Evolutionary conservation across 2,888 invertebrate genomes (phyloP).

Genomic region (Emesis furor): DNA sequence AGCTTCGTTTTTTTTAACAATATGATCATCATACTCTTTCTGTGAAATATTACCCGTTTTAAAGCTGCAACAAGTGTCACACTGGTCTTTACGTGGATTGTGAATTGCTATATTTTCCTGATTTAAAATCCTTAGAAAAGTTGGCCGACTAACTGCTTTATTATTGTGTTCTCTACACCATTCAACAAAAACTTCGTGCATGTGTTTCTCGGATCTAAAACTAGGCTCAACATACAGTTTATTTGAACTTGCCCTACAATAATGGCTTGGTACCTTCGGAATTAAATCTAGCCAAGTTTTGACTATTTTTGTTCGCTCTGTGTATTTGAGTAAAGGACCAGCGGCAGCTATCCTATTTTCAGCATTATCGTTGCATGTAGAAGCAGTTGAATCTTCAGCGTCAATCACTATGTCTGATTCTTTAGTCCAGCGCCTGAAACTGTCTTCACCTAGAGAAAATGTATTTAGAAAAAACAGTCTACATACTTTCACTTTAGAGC

Average conservation of each 20-base stretch:
- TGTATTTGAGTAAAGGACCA: constrained; percentile 15
- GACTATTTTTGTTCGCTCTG: background rate
- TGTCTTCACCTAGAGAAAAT: constrained; percentile 35
- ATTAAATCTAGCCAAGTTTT: constrained; percentile 20
- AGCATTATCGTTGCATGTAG: background rate
- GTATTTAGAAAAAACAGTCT: constrained; percentile 40
- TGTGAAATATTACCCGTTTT: constrained; percentile 26
- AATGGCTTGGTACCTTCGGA: constrained; percentile 23
- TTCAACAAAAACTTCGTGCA: constrained; percentile 29
- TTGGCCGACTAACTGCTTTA: constrained; percentile 34
- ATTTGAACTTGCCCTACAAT: constrained; percentile 25
- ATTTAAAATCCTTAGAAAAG: constrained; percentile 19
- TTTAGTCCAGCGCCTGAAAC: constrained; percentile 43
- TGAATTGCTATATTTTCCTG: constrained; percentile 24
- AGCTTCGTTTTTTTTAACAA: constrained; percentile 23
- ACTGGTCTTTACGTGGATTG: constrained; percentile 20
- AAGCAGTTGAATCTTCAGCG: constrained; percentile 8
- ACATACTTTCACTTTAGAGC: constrained; percentile 21
- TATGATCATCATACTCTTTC: constrained; percentile 13
- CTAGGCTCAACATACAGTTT: constrained; percentile 20
- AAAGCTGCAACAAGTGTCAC: constrained; percentile 22
- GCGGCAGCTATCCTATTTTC: background rate
- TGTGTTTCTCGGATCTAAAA: constrained; percentile 26
- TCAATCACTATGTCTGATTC: constrained; percentile 23
- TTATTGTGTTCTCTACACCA: constrained; percentile 32